Evolutionary conservation across 2,797 vertebrate species (phyloP).

Genomic region (Monodelphis domestica): DNA sequence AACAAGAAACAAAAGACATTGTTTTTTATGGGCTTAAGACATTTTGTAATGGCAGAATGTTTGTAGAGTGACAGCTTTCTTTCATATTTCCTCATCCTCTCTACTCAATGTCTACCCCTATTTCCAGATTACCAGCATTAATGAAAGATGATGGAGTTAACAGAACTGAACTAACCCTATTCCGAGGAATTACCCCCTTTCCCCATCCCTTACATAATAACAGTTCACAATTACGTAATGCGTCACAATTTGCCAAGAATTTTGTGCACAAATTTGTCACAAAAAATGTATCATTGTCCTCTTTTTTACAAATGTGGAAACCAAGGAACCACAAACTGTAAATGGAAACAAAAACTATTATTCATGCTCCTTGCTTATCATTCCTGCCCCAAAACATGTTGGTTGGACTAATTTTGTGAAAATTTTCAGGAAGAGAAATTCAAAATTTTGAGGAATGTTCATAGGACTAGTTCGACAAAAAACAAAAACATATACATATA

Average conservation of each 20-base stretch:
- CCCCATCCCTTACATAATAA: background rate
- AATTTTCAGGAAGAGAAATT: background rate
- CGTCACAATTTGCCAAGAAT: background rate
- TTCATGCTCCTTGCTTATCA: background rate
- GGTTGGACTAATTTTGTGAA: background rate
- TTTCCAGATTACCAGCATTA: conserved; percentile 52
- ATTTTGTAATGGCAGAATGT: conserved; percentile 56
- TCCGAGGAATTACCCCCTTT: background rate
- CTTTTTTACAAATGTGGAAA: background rate
- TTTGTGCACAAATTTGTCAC: background rate
- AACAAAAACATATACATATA: background rate
- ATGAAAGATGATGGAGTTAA: background rate
- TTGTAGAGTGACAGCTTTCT: conserved; percentile 55
- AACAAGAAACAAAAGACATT: conserved; percentile 60
- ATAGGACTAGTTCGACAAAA: background rate
- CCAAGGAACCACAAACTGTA: background rate
- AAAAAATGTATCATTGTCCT: background rate
- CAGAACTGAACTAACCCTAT: background rate
- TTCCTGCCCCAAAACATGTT: background rate
- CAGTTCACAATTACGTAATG: background rate
- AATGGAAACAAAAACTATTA: background rate
- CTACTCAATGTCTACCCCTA: conserved; percentile 63
- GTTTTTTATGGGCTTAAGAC: conserved; percentile 36
- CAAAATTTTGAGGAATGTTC: background rate
- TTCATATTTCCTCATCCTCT: conserved; percentile 41